phyloP scores from a whole-genome alignment of 2,113 vertebrate species.

The Pomatostomus ruficeps region DNA sequence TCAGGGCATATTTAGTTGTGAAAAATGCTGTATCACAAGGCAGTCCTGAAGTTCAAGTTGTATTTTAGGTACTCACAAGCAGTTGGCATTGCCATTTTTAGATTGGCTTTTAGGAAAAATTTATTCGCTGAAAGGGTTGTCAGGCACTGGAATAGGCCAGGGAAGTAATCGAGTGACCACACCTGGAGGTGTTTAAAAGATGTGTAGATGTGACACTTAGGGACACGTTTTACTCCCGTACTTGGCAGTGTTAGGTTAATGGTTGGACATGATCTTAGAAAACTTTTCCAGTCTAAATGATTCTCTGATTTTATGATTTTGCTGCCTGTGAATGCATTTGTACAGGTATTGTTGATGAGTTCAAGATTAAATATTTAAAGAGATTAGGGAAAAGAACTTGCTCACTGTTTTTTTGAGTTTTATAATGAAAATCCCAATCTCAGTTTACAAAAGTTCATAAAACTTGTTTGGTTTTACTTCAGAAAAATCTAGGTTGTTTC shows the following conservation, averaged over 20 bases:
- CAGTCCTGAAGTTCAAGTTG: not conserved
- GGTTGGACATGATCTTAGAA: not conserved
- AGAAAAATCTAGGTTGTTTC: not conserved
- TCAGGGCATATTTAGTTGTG: not conserved
- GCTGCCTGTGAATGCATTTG: not conserved
- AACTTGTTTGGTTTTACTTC: not conserved
- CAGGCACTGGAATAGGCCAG: not conserved
- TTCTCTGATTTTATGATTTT: not conserved
- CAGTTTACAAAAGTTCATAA: not conserved
- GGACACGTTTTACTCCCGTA: not conserved
- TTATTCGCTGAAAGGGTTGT: not conserved
- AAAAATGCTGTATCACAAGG: not conserved
- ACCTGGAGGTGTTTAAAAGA: not conserved
- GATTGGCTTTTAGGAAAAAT: not conserved
- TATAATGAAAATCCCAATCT: not conserved
- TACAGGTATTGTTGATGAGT: not conserved
- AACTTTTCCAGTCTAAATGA: not conserved
- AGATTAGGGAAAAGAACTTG: not conserved
- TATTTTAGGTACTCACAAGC: fast-evolving
- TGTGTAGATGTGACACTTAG: not conserved
- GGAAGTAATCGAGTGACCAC: not conserved
- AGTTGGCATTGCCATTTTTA: not conserved
- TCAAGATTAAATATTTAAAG: not conserved
- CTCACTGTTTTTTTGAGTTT: not conserved
- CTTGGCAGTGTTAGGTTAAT: not conserved